Conservation (phyloP, 2,113 vertebrate genomes). For the Peucedramus taeniatus region DNA sequence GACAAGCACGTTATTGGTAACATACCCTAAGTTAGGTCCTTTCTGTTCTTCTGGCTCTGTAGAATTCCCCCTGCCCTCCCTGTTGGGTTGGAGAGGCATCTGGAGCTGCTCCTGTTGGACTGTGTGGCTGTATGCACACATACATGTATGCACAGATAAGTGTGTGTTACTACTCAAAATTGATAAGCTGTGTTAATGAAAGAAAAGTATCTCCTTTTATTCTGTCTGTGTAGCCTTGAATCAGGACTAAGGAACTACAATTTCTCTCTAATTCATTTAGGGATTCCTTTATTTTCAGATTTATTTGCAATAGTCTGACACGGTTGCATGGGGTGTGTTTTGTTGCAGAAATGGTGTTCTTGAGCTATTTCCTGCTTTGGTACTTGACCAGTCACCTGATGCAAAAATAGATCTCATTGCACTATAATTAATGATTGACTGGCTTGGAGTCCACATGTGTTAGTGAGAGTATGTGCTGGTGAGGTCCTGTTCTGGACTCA, state of each 20-base stretch:
- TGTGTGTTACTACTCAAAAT: neutral
- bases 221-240: neutral
- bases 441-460: neutral
- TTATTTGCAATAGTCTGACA: neutral
- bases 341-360: neutral
- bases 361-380: neutral
- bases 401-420: neutral
- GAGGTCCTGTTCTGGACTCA: neutral
- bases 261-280: neutral
- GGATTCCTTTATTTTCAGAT: neutral
- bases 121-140: neutral
- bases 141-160: neutral
- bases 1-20: neutral
- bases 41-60: neutral
- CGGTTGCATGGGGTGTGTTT: neutral
- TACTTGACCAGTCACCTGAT: neutral
- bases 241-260: neutral
- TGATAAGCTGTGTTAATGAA: neutral
- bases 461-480: neutral
- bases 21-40: neutral
- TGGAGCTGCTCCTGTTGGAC: neutral
- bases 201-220: neutral
- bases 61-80: neutral
- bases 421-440: conserved; percentile 17
- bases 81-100: neutral